These are phyloP conservation scores for Oikopleura vanhoeffeni DNA, from an alignment of 23 tunicate genomes.

Conservation along the genomic window DNA sequence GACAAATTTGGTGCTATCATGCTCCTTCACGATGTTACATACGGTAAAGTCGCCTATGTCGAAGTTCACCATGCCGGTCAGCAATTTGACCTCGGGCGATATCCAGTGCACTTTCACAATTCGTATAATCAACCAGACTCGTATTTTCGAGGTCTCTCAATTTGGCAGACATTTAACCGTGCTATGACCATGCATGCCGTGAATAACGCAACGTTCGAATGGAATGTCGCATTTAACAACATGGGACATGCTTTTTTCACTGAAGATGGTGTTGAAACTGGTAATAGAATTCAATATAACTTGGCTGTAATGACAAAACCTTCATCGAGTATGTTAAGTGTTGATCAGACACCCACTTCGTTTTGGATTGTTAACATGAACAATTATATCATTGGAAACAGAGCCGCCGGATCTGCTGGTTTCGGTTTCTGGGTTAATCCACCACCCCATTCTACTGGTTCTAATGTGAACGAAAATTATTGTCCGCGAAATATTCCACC, in stretches of 20 bases:
- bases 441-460: constrained; percentile 68
- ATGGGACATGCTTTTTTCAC: constrained; percentile 96
- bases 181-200: constrained; percentile 15
- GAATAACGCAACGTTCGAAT: constrained; percentile 23
- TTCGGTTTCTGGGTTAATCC: constrained; percentile 92
- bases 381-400: constrained; percentile 55
- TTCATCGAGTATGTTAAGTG: constrained; percentile 42
- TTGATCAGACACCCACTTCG: not conserved
- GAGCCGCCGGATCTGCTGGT: constrained; percentile 66
- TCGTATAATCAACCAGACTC: constrained; percentile 2
- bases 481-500: constrained; percentile 61
- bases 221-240: constrained; percentile 50
- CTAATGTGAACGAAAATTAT: constrained; percentile 29
- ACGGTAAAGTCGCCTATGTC: constrained; percentile 41
- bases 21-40: constrained; percentile 37
- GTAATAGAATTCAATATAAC: constrained; percentile 48
- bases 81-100: constrained; percentile 55
- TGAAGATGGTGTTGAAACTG: constrained; percentile 89
- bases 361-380: constrained; percentile 84
- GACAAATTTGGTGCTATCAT: constrained; percentile 66
- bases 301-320: constrained; percentile 62
- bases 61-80: constrained; percentile 69
- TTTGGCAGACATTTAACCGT: constrained; percentile 9
- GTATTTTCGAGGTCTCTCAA: not conserved
- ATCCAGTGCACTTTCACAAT: constrained; percentile 9